Base-by-base conservation (phyloP, 2,888 invertebrate species). In the Hedya salicella region DNA sequence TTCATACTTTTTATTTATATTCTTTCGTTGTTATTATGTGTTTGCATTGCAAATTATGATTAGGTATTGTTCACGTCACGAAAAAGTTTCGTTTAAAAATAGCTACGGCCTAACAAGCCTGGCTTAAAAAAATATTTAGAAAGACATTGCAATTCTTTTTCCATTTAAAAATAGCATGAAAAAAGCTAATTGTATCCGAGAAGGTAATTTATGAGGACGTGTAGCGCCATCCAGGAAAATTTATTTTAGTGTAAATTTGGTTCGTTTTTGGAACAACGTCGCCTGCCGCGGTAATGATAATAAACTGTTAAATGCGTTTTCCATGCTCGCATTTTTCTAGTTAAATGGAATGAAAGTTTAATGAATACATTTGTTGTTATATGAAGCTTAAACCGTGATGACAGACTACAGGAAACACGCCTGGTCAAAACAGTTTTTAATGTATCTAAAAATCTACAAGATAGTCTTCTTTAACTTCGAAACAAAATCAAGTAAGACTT, bases 181-280 rank as follows among this genome's bases (percentile, higher is more conserved):
- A 42, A 49, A 56, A 59, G 44, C 52, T 64, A 64, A 64, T 64
- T 64, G 36, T 59, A 52, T 57, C 42, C 57, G 32, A 52, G 36
- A 44, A 56, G 30, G 30, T 52, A 57, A 57, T 52, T 64, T 59
- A 64, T 46, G 50, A 32, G 42, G 50, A 52, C 64, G 11, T 50
- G 64, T 52, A 50, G 19, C 44, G 19, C 32, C 32, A 44, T 59
- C 17, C 57, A 44, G 36, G 64, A 59, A 46, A 52, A 64, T 44
- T 13, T 59, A 46, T 64, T 59, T 64, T 25, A 59, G 44, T 59
- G 44, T 19, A 50, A 50, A 57, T 59, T 59, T 50, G 50, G 57
- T 50, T 64, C 44, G 21, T 50, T 64, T 64, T 64, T n/a, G 36
- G 32, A 44, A 44, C 25, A 14, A 52, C 36, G 57, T 64, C 50